These are phyloP conservation scores for Champsocephalus gunnari DNA, from an alignment of 2,797 vertebrate species.

Conservation along the genomic window DNA sequence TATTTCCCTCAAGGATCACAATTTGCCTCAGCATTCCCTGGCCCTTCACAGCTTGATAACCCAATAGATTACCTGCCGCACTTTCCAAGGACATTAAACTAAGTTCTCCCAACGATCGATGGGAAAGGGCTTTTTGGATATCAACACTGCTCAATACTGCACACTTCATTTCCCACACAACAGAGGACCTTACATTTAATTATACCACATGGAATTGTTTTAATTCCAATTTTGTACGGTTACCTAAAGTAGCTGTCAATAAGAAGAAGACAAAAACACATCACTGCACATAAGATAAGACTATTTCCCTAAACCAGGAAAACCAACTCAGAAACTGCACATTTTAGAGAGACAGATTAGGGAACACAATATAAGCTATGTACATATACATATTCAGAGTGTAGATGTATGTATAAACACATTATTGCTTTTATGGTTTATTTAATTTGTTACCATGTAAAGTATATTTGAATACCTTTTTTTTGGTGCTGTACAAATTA, in stretches of 20 bases:
- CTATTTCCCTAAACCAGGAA: conserved; percentile 1
- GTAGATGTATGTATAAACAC: too few relatives aligned
- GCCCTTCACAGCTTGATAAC: conserved; percentile 85
- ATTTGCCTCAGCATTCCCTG: conserved; percentile 71
- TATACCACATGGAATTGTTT: conserved; percentile 68
- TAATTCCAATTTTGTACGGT: conserved; percentile 69
- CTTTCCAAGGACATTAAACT: conserved; percentile 85
- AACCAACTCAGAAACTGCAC: conserved; percentile 1
- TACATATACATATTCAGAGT: too few relatives aligned
- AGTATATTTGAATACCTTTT: too few relatives aligned
- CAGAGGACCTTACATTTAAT: conserved; percentile 73
- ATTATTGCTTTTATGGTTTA: too few relatives aligned
- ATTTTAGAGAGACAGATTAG: background rate
- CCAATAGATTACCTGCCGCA: conserved; percentile 84
- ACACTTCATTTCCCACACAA: conserved; percentile 82
- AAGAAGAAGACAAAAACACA: conserved; percentile 24
- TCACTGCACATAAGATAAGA: conserved; percentile 22
- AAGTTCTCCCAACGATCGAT: conserved; percentile 81
- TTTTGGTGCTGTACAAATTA: too few relatives aligned
- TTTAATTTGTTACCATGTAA: too few relatives aligned
- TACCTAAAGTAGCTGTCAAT: conserved; percentile 46
- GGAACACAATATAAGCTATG: too few relatives aligned
- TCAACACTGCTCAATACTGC: conserved; percentile 79
- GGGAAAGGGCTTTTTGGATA: conserved; percentile 76
- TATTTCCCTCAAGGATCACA: conserved; percentile 72